Conservation (phyloP, 2,797 vertebrate genomes). For the Carduelis carduelis region DNA sequence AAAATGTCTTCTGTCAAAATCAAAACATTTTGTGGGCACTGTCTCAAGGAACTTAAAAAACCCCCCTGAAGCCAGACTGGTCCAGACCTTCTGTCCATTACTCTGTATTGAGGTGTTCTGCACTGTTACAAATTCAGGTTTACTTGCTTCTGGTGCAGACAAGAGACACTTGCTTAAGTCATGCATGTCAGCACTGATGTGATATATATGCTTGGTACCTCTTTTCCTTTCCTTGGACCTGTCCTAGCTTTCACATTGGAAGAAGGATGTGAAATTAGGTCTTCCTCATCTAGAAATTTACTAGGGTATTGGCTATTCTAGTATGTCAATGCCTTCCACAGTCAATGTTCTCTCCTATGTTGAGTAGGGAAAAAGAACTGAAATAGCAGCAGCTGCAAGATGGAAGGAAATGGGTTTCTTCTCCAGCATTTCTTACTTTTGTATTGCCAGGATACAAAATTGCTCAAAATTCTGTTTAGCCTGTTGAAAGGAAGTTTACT, state of each 20-base stretch:
- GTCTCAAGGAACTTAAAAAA: background rate
- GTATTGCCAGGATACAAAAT: background rate
- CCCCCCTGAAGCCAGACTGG: background rate
- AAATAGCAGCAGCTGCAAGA: background rate
- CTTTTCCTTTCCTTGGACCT: background rate
- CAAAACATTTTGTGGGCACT: background rate
- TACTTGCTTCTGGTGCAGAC: background rate
- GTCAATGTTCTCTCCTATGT: background rate
- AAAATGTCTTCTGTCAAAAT: background rate
- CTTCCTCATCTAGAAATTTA: background rate
- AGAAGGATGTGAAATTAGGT: background rate
- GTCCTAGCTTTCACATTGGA: background rate
- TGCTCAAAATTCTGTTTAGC: background rate
- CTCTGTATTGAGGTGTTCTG: background rate
- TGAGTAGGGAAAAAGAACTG: background rate
- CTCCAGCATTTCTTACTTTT: background rate
- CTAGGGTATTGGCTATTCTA: background rate
- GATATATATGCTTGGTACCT: background rate
- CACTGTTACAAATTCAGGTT: background rate
- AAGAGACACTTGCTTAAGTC: background rate
- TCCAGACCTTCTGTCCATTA: background rate
- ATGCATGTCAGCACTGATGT: background rate
- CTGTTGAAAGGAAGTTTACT: background rate
- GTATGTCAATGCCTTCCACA: background rate
- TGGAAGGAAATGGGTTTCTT: background rate